These are phyloP conservation scores for Pollenia griseotomentosa DNA, from an alignment of 2,888 invertebrate genomes.

Conservation along the genomic window DNA sequence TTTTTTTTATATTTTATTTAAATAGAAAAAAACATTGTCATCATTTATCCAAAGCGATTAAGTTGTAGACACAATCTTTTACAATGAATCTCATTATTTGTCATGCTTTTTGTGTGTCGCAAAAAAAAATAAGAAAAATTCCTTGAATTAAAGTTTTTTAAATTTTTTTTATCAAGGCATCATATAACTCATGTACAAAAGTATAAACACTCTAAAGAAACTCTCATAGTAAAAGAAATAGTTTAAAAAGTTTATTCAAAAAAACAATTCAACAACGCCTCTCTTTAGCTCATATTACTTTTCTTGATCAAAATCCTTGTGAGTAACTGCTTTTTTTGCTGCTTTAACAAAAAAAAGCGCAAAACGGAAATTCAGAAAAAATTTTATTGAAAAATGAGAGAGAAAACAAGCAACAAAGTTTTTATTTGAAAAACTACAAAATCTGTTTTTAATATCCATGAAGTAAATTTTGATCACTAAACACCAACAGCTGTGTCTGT, in stretches of 20 bases:
- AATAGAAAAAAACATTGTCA: slow-evolving; percentile 78
- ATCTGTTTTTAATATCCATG: slow-evolving; percentile 75
- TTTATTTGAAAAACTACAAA: slow-evolving; percentile 67
- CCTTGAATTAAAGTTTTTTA: slow-evolving; percentile 66
- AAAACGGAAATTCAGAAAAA: slow-evolving; percentile 77
- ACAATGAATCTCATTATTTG: slow-evolving; percentile 84
- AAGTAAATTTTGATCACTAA: slow-evolving; percentile 72
- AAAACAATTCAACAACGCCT: slow-evolving; percentile 81
- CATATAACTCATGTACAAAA: slow-evolving; percentile 68
- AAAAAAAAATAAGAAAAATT: slow-evolving; percentile 34
- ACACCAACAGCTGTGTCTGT: slow-evolving; percentile 70
- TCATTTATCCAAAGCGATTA: slow-evolving; percentile 84
- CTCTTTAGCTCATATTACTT: slow-evolving; percentile 82
- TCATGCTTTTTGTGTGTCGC: slow-evolving; percentile 78
- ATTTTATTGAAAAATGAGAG: slow-evolving; percentile 49
- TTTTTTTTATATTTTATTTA: slow-evolving; percentile 70
- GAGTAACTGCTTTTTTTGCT: slow-evolving; percentile 21
- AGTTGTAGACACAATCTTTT: slow-evolving; percentile 84
- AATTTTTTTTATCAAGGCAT: slow-evolving; percentile 42
- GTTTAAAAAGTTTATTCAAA: slow-evolving; percentile 47
- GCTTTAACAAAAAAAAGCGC: slow-evolving; percentile 62
- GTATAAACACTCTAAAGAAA: slow-evolving; percentile 67
- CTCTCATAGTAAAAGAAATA: slow-evolving; percentile 72
- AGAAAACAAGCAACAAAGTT: slow-evolving; percentile 44
- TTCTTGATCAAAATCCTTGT: slow-evolving; percentile 52